Evolutionary conservation across 2,113 vertebrate genomes (phyloP).

Genomic region (Rhombomys opimus): DNA sequence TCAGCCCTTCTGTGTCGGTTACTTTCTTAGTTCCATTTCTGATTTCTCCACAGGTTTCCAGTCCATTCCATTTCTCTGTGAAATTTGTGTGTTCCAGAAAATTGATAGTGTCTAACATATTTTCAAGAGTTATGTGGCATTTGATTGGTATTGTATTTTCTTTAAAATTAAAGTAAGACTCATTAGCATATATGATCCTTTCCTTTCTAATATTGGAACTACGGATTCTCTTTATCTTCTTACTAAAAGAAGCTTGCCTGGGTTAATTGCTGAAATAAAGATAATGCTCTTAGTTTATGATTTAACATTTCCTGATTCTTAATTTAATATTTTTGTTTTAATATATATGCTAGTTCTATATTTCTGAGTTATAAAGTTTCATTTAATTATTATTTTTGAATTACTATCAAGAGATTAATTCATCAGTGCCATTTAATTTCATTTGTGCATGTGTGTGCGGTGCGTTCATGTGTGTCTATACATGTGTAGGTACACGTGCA

Average conservation of each 20-base stretch:
- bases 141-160: not conserved
- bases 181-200: not conserved
- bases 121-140: not conserved
- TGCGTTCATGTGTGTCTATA: not conserved
- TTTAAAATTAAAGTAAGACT: slow-evolving; percentile 22
- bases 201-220: not conserved
- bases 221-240: not conserved
- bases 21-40: not conserved
- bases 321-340: slow-evolving; percentile 6
- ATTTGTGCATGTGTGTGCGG: not conserved
- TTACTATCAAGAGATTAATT: not conserved
- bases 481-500: not conserved
- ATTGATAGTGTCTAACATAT: not conserved
- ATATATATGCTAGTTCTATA: not conserved
- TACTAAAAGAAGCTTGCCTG: not conserved
- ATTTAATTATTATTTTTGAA: not conserved
- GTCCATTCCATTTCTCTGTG: not conserved
- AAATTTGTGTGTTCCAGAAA: not conserved
- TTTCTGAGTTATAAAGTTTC: not conserved
- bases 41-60: not conserved
- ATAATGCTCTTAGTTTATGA: not conserved
- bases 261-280: slow-evolving; percentile 5
- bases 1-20: not conserved
- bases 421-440: not conserved
- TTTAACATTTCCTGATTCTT: not conserved